Conservation (phyloP, 2,888 invertebrate species). For the Pristionchus exspectatus region DNA sequence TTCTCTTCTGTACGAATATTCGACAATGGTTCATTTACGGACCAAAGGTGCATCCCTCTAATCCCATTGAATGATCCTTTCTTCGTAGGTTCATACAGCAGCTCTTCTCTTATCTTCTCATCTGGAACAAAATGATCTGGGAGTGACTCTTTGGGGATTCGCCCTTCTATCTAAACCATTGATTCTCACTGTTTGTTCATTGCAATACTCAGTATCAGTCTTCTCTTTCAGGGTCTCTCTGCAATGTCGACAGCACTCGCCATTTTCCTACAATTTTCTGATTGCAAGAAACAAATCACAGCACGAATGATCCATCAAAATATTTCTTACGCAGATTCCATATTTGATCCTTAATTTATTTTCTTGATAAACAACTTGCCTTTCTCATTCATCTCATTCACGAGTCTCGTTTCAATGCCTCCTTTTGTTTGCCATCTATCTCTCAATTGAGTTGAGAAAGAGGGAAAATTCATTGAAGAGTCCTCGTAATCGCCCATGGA, state of each 20-base stretch:
- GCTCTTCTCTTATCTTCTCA: slow-evolving; percentile 43
- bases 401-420: neutral
- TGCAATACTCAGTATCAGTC: no score
- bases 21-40: slow-evolving; percentile 33
- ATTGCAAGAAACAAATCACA: slow-evolving; percentile 13
- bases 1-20: slow-evolving; percentile 29
- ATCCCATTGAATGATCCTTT: no score
- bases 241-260: slow-evolving; percentile 40
- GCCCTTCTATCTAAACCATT: slow-evolving; percentile 28
- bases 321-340: neutral
- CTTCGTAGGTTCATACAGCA: neutral
- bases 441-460: neutral
- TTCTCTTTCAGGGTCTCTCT: slow-evolving; percentile 29
- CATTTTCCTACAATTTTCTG: slow-evolving; percentile 28
- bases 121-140: slow-evolving; percentile 44
- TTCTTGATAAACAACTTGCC: slow-evolving; percentile 6
- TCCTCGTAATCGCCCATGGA: neutral
- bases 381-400: neutral
- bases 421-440: neutral
- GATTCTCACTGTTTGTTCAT: neutral
- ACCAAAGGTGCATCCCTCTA: neutral
- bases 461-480: neutral
- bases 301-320: neutral
- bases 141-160: slow-evolving; percentile 39
- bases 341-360: slow-evolving; percentile 10